These are phyloP conservation scores for Myiothlypis coronata DNA, from an alignment of 2,797 vertebrate species.

Conservation along the genomic window DNA sequence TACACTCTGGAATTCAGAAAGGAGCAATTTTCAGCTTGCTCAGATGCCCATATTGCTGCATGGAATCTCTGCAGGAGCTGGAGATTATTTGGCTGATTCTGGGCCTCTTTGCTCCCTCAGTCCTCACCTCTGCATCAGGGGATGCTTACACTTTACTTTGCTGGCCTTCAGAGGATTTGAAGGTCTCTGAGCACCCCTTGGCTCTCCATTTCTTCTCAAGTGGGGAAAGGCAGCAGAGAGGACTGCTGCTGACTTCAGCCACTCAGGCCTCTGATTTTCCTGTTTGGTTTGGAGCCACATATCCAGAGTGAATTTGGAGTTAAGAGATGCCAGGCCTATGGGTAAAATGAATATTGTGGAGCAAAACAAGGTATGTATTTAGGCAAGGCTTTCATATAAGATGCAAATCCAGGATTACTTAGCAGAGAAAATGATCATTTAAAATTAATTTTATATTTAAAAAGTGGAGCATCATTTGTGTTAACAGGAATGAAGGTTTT, in stretches of 20 bases:
- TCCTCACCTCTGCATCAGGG: background rate
- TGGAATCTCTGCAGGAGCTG: conserved; percentile 17
- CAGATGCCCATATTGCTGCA: background rate
- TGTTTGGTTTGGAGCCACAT: background rate
- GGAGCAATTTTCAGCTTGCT: conserved; percentile 25
- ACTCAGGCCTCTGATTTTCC: background rate
- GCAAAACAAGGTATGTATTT: background rate
- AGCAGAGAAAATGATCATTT: background rate
- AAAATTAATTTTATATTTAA: background rate
- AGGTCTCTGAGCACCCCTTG: background rate
- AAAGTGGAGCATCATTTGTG: background rate
- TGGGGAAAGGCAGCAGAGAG: background rate
- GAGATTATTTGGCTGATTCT: background rate
- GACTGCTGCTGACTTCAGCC: background rate
- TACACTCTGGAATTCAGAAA: background rate
- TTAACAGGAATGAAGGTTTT: background rate
- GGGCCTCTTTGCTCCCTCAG: background rate
- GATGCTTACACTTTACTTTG: background rate
- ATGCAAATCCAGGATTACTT: conserved; percentile 23
- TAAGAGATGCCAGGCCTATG: background rate
- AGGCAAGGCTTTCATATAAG: background rate
- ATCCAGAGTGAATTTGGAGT: background rate
- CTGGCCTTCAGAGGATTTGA: conserved; percentile 27
- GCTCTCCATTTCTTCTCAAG: background rate
- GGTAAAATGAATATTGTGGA: background rate